Evolutionary conservation across 2,113 vertebrate species (phyloP), one percentile per base, ranked within the genome.

Genomic region (Oriolus oriolus): DNA sequence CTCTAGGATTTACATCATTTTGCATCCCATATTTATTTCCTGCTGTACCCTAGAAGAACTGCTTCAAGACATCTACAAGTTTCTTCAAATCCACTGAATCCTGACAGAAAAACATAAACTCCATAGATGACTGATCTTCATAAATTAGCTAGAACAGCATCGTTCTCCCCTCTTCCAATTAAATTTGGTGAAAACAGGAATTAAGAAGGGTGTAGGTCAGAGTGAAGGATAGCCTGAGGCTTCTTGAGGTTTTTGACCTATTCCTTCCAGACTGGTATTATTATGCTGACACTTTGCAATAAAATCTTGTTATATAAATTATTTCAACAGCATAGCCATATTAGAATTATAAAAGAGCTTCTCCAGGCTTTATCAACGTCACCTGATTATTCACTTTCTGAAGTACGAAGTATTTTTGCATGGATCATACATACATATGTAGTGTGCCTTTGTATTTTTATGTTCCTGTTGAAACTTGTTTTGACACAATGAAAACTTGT

Each of bases 401-500:
- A 89, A 96, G 85, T 52, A 87, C 26, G 50, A 89, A 80, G 68
- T 68, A 20, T 42, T 93, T 96, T 89, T 97, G 95, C 47, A 56
- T 2, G 6, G 70, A 83, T 66, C 45, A 79, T 10, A 61, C 49
- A 41, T 63, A 75, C 47, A 59, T 31, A 74, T 7, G 91, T 83
- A 97, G 89, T 30, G 11, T 91, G 95, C 87, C 95, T 97, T 94
- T 94, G 89, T 94, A 71, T 96, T 98, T 96, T 96, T 88, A 83
- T 82, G 41, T 94, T 97, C 97, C 91, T 98, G 97, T 97, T 97
- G 92, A 85, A 97, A 96, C 97, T 96, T 98, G 98, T 97, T 97
- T 96, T 90, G 87, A 97, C 92, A 97, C 95, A 96, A 95, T 95
- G 93, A 97, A 98, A 98, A 97, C 97, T 95, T 98, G 98, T 98